Conservation (phyloP, 2,113 vertebrate species). For the Siniperca knerii region DNA sequence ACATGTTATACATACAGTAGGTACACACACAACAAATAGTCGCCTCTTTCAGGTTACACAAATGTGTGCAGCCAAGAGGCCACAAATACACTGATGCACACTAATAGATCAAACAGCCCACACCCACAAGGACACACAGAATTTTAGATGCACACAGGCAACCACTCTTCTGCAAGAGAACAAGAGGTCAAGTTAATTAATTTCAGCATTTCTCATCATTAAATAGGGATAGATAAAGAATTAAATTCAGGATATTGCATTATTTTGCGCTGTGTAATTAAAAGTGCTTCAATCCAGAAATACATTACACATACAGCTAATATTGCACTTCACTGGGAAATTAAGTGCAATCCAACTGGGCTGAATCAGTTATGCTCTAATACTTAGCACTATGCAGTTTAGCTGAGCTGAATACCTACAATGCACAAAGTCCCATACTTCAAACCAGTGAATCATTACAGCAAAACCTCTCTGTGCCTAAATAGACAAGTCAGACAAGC, state of each 20-base stretch:
- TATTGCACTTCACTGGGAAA: conserved; percentile 10
- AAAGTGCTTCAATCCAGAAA: conserved; percentile 17
- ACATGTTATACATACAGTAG: neutral
- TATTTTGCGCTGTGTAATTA: conserved; percentile 16
- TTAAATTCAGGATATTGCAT: neutral
- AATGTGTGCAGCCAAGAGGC: neutral
- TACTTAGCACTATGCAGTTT: neutral
- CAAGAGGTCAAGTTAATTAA: neutral
- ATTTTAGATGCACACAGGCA: conserved; percentile 4
- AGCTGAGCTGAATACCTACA: conserved; percentile 1
- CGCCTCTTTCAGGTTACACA: neutral
- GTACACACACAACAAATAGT: conserved; percentile 1
- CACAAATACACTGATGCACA: neutral
- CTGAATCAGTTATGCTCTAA: conserved; percentile 19
- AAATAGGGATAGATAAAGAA: neutral
- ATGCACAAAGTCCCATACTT: neutral
- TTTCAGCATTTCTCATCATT: conserved; percentile 12
- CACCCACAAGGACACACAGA: neutral
- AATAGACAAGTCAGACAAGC: neutral
- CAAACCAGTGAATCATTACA: neutral
- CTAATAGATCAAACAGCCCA: neutral
- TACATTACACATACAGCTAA: conserved; percentile 13
- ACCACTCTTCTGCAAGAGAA: neutral
- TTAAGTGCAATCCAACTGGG: conserved; percentile 15
- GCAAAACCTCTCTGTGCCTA: neutral